A percentile compares a stretch with the other conserved stretches of the same genome.
These are phyloP conservation scores for Phyllotis vaccarum DNA, from an alignment of 2,797 vertebrate species.

Conservation along the genomic window DNA sequence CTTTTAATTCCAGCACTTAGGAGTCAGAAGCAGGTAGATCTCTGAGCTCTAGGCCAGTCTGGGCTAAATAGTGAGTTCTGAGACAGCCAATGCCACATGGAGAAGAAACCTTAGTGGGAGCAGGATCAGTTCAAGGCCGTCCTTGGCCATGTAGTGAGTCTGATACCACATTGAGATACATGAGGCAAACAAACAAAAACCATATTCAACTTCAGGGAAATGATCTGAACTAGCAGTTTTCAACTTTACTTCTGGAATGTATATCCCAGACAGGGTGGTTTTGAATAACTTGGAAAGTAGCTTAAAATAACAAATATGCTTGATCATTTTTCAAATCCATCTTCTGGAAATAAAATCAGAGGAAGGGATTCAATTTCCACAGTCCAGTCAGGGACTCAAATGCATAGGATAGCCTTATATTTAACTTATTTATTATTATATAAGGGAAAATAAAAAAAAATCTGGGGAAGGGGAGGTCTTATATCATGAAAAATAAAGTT, in stretches of 20 bases:
- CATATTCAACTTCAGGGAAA: neutral
- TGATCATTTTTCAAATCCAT: neutral
- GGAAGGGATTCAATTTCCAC: neutral
- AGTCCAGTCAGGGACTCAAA: neutral
- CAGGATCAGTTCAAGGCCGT: neutral
- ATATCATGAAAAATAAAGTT: neutral
- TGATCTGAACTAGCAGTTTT: neutral
- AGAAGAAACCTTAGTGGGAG: neutral
- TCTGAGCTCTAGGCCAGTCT: neutral
- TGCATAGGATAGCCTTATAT: neutral
- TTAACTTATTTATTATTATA: neutral
- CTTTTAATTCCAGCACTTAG: neutral
- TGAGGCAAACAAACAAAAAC: neutral
- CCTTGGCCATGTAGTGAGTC: neutral
- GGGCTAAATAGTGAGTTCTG: neutral
- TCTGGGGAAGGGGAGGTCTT: neutral
- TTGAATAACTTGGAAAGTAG: neutral
- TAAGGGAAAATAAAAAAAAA: neutral
- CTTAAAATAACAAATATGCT: conserved; percentile 37
- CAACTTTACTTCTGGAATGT: neutral
- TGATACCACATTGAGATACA: neutral
- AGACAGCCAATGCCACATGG: neutral
- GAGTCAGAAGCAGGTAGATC: neutral
- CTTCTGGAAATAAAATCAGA: neutral
- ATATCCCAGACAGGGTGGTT: neutral